A percentile compares a stretch with the other conserved stretches of the same genome.
Conservation (phyloP, 2,888 invertebrate genomes). For the Limnephilus marmoratus region DNA sequence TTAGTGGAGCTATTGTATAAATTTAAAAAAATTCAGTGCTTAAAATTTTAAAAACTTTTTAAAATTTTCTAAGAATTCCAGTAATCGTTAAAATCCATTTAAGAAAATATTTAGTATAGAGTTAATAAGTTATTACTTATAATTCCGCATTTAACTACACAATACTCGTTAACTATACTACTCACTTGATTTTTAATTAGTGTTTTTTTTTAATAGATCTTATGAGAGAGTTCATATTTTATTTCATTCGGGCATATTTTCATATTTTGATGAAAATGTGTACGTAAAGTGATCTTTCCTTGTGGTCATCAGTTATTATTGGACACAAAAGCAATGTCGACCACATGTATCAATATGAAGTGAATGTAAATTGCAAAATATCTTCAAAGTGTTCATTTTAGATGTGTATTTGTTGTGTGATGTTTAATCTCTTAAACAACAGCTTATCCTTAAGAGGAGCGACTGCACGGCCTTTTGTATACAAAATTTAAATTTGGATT, state of each 20-base stretch:
- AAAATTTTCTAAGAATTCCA: too few relatives aligned
- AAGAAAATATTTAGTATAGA: too few relatives aligned
- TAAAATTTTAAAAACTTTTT: too few relatives aligned
- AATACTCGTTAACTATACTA: neutral
- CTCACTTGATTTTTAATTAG: too few relatives aligned
- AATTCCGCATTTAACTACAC: neutral
- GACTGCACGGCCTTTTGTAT: too few relatives aligned
- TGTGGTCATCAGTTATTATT: neutral
- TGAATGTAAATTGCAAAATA: neutral
- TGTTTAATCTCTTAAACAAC: too few relatives aligned
- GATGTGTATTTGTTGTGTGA: neutral
- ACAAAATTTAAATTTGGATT: too few relatives aligned
- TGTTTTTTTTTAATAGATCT: too few relatives aligned
- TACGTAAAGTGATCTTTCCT: neutral
- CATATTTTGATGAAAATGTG: neutral
- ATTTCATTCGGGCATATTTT: neutral
- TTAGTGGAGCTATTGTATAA: too few relatives aligned
- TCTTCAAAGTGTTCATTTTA: neutral
- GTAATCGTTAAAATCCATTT: neutral
- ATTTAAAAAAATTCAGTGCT: too few relatives aligned
- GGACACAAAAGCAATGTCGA: neutral
- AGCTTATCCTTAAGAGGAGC: too few relatives aligned
- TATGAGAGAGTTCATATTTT: neutral
- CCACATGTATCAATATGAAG: neutral
- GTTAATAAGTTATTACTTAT: neutral